These are phyloP conservation scores for Microplitis demolitor DNA, from an alignment of 1,140 invertebrate species.

Conservation along the genomic window DNA sequence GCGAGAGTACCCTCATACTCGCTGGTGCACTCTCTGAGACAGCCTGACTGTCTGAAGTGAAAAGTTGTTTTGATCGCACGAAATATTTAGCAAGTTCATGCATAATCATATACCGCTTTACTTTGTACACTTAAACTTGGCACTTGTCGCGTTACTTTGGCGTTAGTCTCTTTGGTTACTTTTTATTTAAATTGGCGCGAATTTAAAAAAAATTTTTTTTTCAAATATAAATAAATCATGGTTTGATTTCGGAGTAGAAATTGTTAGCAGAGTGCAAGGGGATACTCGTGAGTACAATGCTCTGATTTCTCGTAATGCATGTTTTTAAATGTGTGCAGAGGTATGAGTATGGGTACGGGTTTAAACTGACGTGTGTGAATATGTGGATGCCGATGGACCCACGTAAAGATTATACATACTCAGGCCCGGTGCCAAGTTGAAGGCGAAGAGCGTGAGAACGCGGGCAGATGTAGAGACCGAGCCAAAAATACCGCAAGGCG, in stretches of 20 bases:
- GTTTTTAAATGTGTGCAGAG: background rate
- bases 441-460: constrained; percentile 23
- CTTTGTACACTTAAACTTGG: background rate
- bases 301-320: no score
- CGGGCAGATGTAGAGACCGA: constrained; percentile 20
- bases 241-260: no score
- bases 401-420: constrained; percentile 7
- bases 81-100: background rate
- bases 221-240: no score
- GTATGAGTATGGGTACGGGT: background rate
- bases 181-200: no score
- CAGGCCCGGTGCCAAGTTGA: background rate
- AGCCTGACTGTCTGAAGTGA: background rate
- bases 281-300: no score
- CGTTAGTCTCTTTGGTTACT: no score
- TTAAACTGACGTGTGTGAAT: background rate
- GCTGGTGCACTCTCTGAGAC: background rate
- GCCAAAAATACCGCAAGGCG: background rate
- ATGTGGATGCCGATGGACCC: background rate
- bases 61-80: background rate
- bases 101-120: background rate
- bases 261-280: no score
- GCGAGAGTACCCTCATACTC: background rate
- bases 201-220: no score
- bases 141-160: background rate